A percentile compares a stretch with the other conserved stretches of the same genome.
phyloP scores from a whole-genome alignment of 2,888 invertebrate species.

The Chydorus sphaericus region DNA sequence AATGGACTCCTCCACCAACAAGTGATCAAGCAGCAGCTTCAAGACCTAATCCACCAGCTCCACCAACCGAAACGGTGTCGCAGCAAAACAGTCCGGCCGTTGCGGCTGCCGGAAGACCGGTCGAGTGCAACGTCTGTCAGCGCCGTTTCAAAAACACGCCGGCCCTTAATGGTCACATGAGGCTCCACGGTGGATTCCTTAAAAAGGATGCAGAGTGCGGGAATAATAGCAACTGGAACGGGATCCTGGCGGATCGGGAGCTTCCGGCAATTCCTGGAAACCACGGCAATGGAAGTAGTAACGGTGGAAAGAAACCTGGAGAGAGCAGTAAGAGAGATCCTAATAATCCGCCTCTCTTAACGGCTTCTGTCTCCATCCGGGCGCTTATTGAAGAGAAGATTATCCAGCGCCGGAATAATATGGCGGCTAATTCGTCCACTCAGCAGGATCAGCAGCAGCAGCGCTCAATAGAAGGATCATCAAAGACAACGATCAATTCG shows the following conservation, averaged over 20 bases:
- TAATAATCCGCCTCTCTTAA: slow-evolving; percentile 65
- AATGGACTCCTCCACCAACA: not conserved
- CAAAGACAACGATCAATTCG: not conserved
- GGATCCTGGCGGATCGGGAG: not conserved
- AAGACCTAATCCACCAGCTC: not conserved
- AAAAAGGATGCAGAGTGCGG: slow-evolving; percentile 45
- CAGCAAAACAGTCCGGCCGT: no score
- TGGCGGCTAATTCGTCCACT: not conserved
- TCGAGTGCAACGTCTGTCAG: slow-evolving; percentile 88
- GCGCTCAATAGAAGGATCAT: slow-evolving; percentile 19
- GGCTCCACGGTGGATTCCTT: slow-evolving; percentile 91
- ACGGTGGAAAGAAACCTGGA: slow-evolving; percentile 65
- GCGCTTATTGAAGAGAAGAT: slow-evolving; percentile 87
- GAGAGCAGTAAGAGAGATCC: slow-evolving; percentile 50
- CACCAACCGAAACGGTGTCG: not conserved
- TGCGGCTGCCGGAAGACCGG: slow-evolving; percentile 37
- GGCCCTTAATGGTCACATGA: slow-evolving; percentile 95
- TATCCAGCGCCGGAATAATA: slow-evolving; percentile 57
- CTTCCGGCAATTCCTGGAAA: not conserved
- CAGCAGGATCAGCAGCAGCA: not conserved
- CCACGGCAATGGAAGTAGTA: slow-evolving; percentile 45
- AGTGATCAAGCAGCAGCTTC: not conserved
- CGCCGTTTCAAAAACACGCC: slow-evolving; percentile 94
- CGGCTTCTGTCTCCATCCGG: slow-evolving; percentile 79
- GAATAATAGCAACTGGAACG: not conserved